Evolutionary conservation across 1,140 invertebrate genomes (phyloP).

Genomic region (Drosophila saltans): DNA sequence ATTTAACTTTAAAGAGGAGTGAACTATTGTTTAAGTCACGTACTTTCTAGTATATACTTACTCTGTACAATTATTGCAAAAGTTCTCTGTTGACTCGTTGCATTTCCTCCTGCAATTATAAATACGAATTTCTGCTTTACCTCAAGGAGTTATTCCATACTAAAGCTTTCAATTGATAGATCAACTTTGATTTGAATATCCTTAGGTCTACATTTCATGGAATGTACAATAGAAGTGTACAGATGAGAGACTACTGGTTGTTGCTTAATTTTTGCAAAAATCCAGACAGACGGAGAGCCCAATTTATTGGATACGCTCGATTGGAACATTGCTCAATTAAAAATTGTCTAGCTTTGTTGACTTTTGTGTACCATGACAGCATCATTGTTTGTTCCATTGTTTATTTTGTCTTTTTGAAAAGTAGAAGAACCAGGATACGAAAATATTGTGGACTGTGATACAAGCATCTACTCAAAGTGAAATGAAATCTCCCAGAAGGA

Average conservation of each 20-base stretch:
- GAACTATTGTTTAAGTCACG: too few species aligned
- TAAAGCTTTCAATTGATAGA: background rate
- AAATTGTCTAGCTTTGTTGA: slow-evolving; percentile 61
- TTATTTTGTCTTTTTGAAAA: slow-evolving; percentile 67
- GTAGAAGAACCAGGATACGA: slow-evolving; percentile 27
- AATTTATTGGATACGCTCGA: slow-evolving; percentile 66
- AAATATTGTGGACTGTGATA: background rate
- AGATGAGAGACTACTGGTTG: too few species aligned
- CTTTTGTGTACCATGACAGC: slow-evolving; percentile 37
- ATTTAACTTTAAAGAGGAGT: too few species aligned
- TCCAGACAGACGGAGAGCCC: slow-evolving; percentile 26
- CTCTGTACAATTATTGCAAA: too few species aligned
- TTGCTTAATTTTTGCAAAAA: slow-evolving; percentile 41
- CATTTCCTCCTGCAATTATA: too few species aligned
- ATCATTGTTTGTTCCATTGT: slow-evolving; percentile 55
- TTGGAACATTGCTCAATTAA: slow-evolving; percentile 74
- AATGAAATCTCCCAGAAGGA: slow-evolving; percentile 56
- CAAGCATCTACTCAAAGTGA: slow-evolving; percentile 49
- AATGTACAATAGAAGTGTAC: background rate
- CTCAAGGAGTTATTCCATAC: background rate
- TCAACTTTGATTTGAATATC: background rate
- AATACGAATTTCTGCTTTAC: too few species aligned
- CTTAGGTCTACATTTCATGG: background rate
- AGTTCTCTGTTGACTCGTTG: too few species aligned
- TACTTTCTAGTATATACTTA: too few species aligned